Percentiles rank a stretch among this genome's conserved stretches.
phyloP scores from a whole-genome alignment of 1,140 invertebrate species.

The Neodiprion lecontei region DNA sequence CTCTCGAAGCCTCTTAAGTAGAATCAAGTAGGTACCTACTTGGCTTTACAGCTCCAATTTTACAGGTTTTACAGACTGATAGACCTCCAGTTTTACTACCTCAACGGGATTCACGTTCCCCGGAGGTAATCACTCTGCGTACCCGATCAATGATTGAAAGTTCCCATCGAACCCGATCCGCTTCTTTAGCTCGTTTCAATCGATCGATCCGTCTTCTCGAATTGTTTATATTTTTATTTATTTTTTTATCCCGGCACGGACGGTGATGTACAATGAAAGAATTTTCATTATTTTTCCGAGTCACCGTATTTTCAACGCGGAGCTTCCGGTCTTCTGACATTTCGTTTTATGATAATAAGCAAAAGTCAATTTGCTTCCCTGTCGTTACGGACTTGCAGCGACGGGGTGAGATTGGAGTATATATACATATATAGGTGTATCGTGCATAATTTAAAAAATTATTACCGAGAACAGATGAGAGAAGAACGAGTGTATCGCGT shows the following conservation, averaged over 20 bases:
- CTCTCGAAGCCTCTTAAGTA: slow-evolving; percentile 5
- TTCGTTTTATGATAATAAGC: no score
- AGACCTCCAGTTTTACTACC: neutral
- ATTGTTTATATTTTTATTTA: no score
- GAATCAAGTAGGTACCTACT: neutral
- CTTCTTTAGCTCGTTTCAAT: neutral
- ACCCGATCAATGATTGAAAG: neutral
- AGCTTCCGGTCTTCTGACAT: no score
- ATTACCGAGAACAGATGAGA: no score
- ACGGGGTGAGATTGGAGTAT: neutral
- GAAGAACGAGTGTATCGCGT: neutral
- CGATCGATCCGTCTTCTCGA: neutral
- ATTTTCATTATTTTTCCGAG: no score
- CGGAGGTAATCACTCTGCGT: neutral
- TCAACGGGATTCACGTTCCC: neutral
- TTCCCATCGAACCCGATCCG: neutral
- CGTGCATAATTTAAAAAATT: no score
- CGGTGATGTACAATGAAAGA: no score
- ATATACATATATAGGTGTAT: neutral
- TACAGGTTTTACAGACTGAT: neutral
- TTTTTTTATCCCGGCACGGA: no score
- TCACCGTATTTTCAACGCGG: no score
- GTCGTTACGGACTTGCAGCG: no score
- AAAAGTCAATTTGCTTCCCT: no score
- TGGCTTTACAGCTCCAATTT: neutral